phyloP scores from a whole-genome alignment of 2,113 vertebrate species.

The Tupaia tana region DNA sequence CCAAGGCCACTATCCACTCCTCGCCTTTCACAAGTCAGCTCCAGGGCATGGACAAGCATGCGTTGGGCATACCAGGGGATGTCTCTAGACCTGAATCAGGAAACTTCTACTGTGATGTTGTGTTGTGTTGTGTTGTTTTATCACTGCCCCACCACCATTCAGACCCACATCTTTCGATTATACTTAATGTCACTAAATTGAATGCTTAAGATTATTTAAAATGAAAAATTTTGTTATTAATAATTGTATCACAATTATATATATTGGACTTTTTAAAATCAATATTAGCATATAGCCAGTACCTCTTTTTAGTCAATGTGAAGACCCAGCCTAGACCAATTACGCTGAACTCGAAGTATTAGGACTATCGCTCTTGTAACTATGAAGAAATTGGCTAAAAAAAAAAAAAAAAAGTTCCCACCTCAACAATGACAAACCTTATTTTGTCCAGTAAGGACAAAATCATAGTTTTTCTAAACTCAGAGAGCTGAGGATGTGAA shows the following conservation, averaged over 20 bases:
- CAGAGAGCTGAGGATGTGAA: background rate
- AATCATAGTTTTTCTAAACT: background rate
- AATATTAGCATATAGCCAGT: background rate
- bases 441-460: background rate
- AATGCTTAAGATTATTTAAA: background rate
- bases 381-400: background rate
- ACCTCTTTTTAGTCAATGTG: background rate
- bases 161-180: background rate
- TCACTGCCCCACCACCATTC: too few species aligned
- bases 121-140: too few species aligned
- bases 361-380: background rate
- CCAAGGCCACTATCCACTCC: too few species aligned
- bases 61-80: too few species aligned
- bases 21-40: too few species aligned
- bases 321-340: background rate
- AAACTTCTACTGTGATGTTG: too few species aligned
- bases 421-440: background rate
- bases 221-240: background rate
- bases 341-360: constrained; percentile 11
- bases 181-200: background rate
- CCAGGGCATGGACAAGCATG: too few species aligned
- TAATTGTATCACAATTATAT: background rate
- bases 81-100: too few species aligned
- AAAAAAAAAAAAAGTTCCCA: background rate
- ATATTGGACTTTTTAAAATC: too few species aligned